Base-by-base conservation (phyloP, 1,140 invertebrate genomes). In the Mycetomoellerius zeteki region DNA sequence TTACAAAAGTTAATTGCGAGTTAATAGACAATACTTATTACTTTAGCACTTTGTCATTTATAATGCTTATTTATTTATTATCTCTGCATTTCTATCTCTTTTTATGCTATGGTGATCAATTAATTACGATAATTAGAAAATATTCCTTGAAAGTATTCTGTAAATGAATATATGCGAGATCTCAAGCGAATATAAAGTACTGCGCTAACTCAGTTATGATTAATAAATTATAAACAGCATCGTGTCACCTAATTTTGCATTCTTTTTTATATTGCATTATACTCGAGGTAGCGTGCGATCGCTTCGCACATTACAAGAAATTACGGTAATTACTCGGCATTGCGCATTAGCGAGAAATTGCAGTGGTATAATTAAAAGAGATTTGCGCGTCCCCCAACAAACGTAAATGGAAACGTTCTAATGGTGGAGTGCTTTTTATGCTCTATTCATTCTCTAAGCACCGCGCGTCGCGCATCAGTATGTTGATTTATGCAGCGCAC, bases 51-150 rank as follows among this genome's bases (percentile, higher is more conserved):
- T 8, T 27, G 19, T 6, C 58, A 62, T 50, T 75, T 24, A 24
- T 47, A 33, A 47, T n/a, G 16, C 37, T 62, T 67, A 33, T 60
- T 60, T 30, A 72, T 60, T 73, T 65, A 78, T 52, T 43, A 78
- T n/a, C 16, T 1, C 6, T n/a, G 27, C n/a, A 21, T 21, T 24
- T 50, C 14, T 75, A 27, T 21, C 8, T n/a, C 21, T 21, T 37
- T 75, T 50, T 60, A 54, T 14, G 54, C 10, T 33, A 27, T 56
- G 54, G 64, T 76, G 47, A 33, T 27, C 71, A 47, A 50, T 64
- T 56, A 89, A 89, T 89, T 86, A 89, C 37, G 58, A 60, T 86
- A 86, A 89, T 89, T 77, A 75, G 72, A 84, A 80, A 82, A 76
- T 16, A 85, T 50, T 56, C 47, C 24, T 43, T 47, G 37, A 43